A percentile compares a stretch with the other conserved stretches of the same genome.
These are phyloP conservation scores for Eristalis pertinax DNA, from an alignment of 2,888 invertebrate genomes.

Conservation along the genomic window DNA sequence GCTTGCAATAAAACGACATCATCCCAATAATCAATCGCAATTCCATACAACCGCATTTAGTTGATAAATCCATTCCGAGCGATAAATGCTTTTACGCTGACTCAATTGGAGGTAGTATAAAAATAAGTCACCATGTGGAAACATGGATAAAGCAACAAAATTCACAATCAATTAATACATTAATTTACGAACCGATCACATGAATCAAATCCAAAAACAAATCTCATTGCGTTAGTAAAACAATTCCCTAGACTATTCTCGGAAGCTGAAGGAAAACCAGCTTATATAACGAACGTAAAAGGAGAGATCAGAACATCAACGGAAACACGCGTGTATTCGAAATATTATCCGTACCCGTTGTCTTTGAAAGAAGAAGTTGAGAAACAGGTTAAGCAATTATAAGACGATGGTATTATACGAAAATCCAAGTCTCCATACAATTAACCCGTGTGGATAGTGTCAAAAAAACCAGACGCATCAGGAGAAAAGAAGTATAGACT, in stretches of 20 bases:
- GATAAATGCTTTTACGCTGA: not conserved
- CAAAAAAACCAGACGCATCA: not conserved
- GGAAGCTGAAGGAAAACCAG: not conserved
- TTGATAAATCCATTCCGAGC: not conserved
- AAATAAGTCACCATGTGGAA: not conserved
- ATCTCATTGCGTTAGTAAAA: too few relatives aligned
- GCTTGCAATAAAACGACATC: not conserved
- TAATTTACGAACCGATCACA: constrained; percentile 9
- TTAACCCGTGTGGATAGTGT: not conserved
- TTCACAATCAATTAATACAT: constrained; percentile 1
- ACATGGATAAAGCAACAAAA: constrained; percentile 3
- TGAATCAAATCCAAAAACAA: not conserved
- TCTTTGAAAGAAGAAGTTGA: constrained; percentile 39
- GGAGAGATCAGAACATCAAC: constrained; percentile 27
- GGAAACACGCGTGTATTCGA: not conserved
- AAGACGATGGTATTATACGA: not conserved
- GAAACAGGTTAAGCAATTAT: constrained; percentile 1
- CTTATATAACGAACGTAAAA: constrained; percentile 20
- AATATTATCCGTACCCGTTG: constrained; percentile 19
- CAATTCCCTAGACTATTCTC: not conserved
- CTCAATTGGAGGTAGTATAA: not conserved
- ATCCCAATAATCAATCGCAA: not conserved
- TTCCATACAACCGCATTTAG: too few relatives aligned
- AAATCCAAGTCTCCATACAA: not conserved
- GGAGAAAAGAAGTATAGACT: not conserved